Evolutionary conservation across 2,888 invertebrate genomes (phyloP).

Genomic region (Rhagophthalmus giganteus): DNA sequence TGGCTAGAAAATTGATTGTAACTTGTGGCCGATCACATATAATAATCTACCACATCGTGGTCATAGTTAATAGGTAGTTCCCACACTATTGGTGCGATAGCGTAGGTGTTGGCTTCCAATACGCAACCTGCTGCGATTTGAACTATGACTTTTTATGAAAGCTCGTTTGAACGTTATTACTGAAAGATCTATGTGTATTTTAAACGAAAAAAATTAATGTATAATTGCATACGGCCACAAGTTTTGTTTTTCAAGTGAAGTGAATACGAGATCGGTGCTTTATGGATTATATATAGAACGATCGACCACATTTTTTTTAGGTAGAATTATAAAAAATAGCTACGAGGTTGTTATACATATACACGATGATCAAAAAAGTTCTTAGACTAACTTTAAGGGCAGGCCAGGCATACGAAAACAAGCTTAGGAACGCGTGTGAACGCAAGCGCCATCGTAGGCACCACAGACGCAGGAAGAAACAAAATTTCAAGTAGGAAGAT

Average conservation of each 20-base stretch:
- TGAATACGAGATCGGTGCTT: too few species aligned
- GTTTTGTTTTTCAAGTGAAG: slow-evolving; percentile 2
- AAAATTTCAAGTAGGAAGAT: too few species aligned
- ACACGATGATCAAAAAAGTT: too few species aligned
- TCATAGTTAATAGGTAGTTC: slow-evolving; percentile 27
- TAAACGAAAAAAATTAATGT: slow-evolving; percentile 13
- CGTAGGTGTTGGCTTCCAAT: slow-evolving; percentile 31
- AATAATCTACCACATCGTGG: slow-evolving; percentile 17
- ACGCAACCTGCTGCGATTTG: slow-evolving; percentile 30
- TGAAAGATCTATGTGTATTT: slow-evolving; percentile 20
- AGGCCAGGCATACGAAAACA: too few species aligned
- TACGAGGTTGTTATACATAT: too few species aligned
- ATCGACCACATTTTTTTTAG: too few species aligned
- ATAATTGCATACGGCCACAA: slow-evolving; percentile 3
- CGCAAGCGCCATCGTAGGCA: too few species aligned
- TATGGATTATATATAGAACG: too few species aligned
- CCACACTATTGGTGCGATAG: slow-evolving; percentile 29
- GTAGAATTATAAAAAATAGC: too few species aligned
- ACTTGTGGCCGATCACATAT: slow-evolving; percentile 19
- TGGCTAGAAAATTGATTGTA: slow-evolving; percentile 25
- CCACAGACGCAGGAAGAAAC: too few species aligned
- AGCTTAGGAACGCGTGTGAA: too few species aligned
- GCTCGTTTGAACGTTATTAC: slow-evolving; percentile 21
- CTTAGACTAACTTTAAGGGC: too few species aligned
- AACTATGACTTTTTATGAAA: slow-evolving; percentile 30